Percentiles rank a stretch among this genome's conserved stretches.
These are phyloP conservation scores for Todus mexicanus DNA, from an alignment of 2,797 vertebrate genomes.

Conservation along the genomic window DNA sequence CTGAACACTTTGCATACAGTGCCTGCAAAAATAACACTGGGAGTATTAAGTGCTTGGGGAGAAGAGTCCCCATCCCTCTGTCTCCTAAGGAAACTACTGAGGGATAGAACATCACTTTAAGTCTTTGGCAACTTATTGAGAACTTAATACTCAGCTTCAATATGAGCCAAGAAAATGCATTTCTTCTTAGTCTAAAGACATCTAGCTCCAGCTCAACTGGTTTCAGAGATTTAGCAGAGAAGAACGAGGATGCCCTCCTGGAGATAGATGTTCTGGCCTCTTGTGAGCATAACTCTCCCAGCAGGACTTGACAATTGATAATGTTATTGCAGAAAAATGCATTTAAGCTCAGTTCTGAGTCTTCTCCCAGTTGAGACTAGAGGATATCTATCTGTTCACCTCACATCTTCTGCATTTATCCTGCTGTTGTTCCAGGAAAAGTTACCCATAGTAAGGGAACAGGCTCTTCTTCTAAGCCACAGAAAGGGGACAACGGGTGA, in stretches of 20 bases:
- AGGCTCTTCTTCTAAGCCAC: neutral
- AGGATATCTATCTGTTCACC: neutral
- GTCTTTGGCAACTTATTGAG: neutral
- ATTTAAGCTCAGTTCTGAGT: neutral
- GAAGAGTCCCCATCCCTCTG: neutral
- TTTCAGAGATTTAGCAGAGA: neutral
- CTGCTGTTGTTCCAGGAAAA: neutral
- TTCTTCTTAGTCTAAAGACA: neutral
- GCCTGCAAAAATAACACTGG: neutral
- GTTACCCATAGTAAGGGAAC: neutral
- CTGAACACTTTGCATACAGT: neutral
- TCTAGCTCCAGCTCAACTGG: neutral
- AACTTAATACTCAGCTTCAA: neutral
- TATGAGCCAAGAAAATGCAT: neutral
- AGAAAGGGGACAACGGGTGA: neutral
- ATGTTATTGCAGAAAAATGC: neutral
- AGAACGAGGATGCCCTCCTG: neutral
- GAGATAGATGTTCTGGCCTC: neutral
- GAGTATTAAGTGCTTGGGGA: neutral
- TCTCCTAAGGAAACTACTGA: neutral
- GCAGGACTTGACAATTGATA: neutral
- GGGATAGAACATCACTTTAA: neutral
- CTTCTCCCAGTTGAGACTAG: neutral
- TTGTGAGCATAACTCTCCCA: neutral
- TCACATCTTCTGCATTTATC: neutral